Conservation (phyloP, 1,140 invertebrate species). For the Lepidurus couesii region DNA sequence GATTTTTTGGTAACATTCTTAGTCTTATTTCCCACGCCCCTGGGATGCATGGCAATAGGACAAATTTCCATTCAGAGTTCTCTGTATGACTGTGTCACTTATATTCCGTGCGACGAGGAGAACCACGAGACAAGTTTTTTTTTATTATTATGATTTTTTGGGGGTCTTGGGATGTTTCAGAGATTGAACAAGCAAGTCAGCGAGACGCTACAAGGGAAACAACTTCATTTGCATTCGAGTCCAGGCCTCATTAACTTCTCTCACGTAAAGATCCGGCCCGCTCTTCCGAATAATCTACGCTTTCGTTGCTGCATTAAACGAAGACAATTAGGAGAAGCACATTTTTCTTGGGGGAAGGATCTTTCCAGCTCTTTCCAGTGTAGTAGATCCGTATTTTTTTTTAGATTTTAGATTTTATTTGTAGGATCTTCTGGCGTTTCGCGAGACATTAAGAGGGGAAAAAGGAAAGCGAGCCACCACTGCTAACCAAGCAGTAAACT, state of each 20-base stretch:
- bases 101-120: not conserved
- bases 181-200: slow-evolving; percentile 10
- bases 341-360: not conserved
- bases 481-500: slow-evolving; percentile 18
- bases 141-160: not conserved
- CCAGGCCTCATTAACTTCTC: not conserved
- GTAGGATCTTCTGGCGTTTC: not conserved
- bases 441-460: not conserved
- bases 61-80: not conserved
- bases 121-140: not conserved
- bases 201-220: not conserved
- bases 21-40: not conserved
- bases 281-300: not conserved
- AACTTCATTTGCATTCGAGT: not conserved
- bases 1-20: not conserved
- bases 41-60: not conserved
- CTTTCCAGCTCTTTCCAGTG: not conserved
- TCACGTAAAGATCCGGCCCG: slow-evolving; percentile 6
- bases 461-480: not conserved
- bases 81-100: not conserved
- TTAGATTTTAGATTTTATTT: not conserved
- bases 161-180: not conserved
- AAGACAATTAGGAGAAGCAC: not conserved
- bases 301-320: not conserved
- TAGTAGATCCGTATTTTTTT: not conserved